Base-by-base conservation (phyloP, 1,140 invertebrate genomes). In the Elymnias hypermnestra region DNA sequence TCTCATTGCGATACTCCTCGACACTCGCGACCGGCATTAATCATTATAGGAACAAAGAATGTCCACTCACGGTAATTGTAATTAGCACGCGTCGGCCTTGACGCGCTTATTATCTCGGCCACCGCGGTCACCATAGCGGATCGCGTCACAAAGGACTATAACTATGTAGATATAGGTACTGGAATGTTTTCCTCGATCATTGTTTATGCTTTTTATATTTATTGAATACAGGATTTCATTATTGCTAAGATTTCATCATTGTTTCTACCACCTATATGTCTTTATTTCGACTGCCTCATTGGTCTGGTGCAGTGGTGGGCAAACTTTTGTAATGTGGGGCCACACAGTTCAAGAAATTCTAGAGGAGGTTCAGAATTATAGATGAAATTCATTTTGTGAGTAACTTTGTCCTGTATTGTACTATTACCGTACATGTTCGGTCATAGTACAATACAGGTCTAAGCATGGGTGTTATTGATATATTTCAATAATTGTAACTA, bases 41-140 rank as follows among this genome's bases (percentile, higher is more conserved):
- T 81, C 79, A 77, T 67, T 78, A 76, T 73, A 76, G 74, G 70
- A 84, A 82, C 77, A 84, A 84, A 84, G 81, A 84, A 71, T 82
- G 75, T 81, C 81, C 81, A 82, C 77, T 79, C 79, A 74, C 75
- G 72, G 72, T 76, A 79, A 76, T 83, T 72, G 73, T 74, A 83
- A 82, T 84, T 82, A 83, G 68, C 75, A 73, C 79, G 75, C 75
- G 64, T 67, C 55, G 77, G 29, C 77, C 79, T 84, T 79, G 73
- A 55, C 50, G 59, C 45, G 54, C 57, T 70, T 65, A 73, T 79
- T 79, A 77, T 79, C 75, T 66, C 67, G 53, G 37, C 57, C 52
- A 50, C 57, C 53, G 57, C 71, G 73, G 70, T 70, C 69, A 72
- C 72, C 71, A 78, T 71, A 63, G 46, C 53, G 40, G 52, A 48